Conservation (phyloP, 2,797 vertebrate species). For the Cyprinella venusta region DNA sequence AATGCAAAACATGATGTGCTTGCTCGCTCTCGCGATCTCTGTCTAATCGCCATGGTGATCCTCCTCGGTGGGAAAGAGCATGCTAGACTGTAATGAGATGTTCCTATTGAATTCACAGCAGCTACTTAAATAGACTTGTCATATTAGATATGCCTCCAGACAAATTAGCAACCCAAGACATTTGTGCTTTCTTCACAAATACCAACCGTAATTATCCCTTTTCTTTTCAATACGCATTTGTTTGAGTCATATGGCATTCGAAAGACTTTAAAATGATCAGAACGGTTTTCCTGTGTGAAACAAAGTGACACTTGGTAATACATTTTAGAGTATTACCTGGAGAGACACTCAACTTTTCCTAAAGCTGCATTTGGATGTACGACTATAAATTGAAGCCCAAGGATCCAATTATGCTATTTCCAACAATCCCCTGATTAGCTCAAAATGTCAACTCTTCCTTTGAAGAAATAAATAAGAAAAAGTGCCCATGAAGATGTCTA, state of each 20-base stretch:
- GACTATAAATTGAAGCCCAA: conserved; percentile 37
- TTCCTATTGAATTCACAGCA: conserved; percentile 65
- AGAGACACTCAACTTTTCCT: conserved; percentile 44
- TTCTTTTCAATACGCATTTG: conserved; percentile 57
- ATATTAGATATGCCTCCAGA: conserved; percentile 63
- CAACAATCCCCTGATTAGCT: conserved; percentile 9
- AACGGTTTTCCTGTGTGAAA: conserved; percentile 26
- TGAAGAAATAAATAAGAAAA: conserved; percentile 19
- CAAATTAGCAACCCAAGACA: conserved; percentile 67
- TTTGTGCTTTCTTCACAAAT: conserved; percentile 60
- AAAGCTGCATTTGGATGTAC: conserved; percentile 34
- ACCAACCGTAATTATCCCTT: conserved; percentile 61
- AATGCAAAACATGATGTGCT: conserved; percentile 53
- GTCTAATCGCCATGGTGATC: conserved; percentile 66
- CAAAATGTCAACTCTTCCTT: conserved; percentile 39
- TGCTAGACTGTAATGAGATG: conserved; percentile 65
- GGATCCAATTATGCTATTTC: conserved; percentile 53
- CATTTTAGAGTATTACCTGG: conserved; percentile 12
- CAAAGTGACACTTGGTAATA: conserved; percentile 19
- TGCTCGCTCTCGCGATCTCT: conserved; percentile 47
- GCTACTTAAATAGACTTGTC: conserved; percentile 65
- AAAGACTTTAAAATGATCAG: conserved; percentile 7
- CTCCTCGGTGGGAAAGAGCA: conserved; percentile 45
- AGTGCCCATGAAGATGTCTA: background rate
- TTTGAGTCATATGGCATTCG: conserved; percentile 12